phyloP scores from a whole-genome alignment of 2,113 vertebrate genomes.

The Gadus macrocephalus region DNA sequence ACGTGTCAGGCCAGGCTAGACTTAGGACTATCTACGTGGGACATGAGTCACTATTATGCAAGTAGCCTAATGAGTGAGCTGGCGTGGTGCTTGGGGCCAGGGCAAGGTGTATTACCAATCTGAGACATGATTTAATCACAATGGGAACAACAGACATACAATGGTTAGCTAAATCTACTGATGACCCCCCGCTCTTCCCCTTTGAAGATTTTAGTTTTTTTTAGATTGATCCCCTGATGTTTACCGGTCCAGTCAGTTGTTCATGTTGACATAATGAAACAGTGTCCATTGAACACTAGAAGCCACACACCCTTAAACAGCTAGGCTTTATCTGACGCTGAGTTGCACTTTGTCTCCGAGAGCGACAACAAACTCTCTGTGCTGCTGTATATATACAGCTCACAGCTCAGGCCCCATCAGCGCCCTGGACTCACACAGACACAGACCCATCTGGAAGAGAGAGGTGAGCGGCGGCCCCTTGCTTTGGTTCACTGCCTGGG shows the following conservation, averaged over 20 bases:
- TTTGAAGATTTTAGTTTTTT: too few species aligned
- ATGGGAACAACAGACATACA: too few species aligned
- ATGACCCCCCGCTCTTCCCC: too few species aligned
- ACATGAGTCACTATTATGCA: conserved; percentile 51
- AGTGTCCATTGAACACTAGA: neutral
- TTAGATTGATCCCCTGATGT: too few species aligned
- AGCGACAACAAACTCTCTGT: conserved; percentile 55
- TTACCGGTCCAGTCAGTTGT: too few species aligned
- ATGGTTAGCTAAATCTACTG: too few species aligned
- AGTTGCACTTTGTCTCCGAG: conserved; percentile 14
- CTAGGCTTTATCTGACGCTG: too few species aligned
- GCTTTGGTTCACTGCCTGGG: neutral
- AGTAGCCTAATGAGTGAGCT: conserved; percentile 10
- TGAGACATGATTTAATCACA: neutral
- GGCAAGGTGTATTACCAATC: conserved; percentile 28
- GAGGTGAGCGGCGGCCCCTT: conserved; percentile 66
- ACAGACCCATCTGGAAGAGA: conserved; percentile 40
- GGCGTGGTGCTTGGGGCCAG: neutral
- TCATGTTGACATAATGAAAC: neutral
- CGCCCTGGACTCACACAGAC: conserved; percentile 31
- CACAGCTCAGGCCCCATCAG: conserved; percentile 15
- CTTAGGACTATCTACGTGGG: conserved; percentile 55
- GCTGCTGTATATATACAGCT: conserved; percentile 38
- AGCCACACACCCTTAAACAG: too few species aligned
- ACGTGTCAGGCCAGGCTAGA: conserved; percentile 57